These are phyloP conservation scores for Allacma fusca DNA, from an alignment of 2,888 invertebrate genomes.

Conservation along the genomic window DNA sequence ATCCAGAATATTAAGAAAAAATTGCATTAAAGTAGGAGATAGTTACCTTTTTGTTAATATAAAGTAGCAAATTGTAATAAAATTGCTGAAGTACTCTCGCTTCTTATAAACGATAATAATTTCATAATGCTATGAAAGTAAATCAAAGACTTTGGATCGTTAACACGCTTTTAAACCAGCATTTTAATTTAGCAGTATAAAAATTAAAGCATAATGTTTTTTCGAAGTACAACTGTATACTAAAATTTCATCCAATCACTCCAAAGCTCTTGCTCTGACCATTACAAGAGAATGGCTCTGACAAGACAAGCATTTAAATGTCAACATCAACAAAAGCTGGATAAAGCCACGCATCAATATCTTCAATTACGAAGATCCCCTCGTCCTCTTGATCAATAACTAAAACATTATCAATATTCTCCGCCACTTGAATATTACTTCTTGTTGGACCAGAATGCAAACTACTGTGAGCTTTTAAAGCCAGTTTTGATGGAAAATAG, in stretches of 20 bases:
- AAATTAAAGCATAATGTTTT: no score
- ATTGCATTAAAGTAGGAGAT: no score
- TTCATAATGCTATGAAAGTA: no score
- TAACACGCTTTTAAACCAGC: no score
- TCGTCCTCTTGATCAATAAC: neutral
- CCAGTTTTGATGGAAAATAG: neutral
- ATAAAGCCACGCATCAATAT: neutral
- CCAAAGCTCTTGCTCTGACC: conserved; percentile 7
- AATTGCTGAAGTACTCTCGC: no score
- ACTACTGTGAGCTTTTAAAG: neutral
- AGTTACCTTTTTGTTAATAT: no score
- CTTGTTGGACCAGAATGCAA: neutral
- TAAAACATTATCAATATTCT: neutral
- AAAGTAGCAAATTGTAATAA: no score
- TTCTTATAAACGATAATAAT: no score
- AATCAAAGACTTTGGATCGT: no score
- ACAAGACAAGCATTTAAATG: neutral
- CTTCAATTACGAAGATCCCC: neutral
- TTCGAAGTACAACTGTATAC: no score
- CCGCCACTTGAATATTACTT: neutral
- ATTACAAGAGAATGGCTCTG: neutral
- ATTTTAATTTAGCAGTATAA: no score
- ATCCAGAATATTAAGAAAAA: no score
- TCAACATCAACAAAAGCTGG: neutral
- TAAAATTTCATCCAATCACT: neutral